phyloP scores from a whole-genome alignment of 2,888 invertebrate species.

The Perizoma affinitatum region DNA sequence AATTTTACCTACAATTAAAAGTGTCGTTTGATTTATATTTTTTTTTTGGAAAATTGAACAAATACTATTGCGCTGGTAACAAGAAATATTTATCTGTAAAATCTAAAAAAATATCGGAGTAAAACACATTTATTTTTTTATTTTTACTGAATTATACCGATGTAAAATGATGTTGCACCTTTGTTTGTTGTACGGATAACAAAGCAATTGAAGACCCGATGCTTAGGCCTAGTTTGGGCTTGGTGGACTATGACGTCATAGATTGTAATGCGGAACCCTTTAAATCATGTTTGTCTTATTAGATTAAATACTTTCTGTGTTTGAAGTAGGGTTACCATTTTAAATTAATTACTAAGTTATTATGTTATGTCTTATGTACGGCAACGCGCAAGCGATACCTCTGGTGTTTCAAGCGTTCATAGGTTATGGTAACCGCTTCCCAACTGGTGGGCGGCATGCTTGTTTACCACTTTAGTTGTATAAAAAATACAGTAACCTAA shows the following conservation, averaged over 20 bases:
- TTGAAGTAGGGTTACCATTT: conserved; percentile 5
- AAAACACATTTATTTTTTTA: no score
- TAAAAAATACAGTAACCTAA: no score
- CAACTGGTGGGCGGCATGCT: no score
- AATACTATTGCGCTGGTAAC: not conserved
- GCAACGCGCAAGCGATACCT: no score
- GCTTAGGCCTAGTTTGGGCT: conserved; percentile 13
- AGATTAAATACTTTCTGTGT: conserved; percentile 10
- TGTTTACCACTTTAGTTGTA: no score
- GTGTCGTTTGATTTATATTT: no score
- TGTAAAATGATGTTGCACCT: not conserved
- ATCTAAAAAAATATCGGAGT: no score
- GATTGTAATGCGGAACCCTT: not conserved
- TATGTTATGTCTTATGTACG: no score
- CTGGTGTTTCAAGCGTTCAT: no score
- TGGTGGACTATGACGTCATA: conserved; percentile 20
- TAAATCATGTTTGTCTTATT: conserved; percentile 5
- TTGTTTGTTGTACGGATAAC: not conserved
- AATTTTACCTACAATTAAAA: not conserved
- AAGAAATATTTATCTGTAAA: no score
- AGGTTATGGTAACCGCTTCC: no score
- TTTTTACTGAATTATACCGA: no score
- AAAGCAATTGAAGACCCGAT: not conserved
- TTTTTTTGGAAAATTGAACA: not conserved
- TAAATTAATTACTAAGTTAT: not conserved